These are phyloP conservation scores for Cistogaster globosa DNA, from an alignment of 2,888 invertebrate species.

Conservation along the genomic window DNA sequence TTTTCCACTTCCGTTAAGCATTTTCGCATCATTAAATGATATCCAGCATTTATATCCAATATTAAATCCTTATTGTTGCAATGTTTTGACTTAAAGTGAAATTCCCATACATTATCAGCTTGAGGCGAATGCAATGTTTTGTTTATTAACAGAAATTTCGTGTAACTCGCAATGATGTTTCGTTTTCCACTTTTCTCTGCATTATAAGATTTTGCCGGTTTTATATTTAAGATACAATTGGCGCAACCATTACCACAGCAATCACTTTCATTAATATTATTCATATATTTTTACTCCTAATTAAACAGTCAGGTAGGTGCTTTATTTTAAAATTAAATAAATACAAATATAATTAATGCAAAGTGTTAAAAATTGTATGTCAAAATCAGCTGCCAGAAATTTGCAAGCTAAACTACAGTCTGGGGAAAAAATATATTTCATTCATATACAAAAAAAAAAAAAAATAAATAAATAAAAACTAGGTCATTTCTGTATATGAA, in stretches of 20 bases:
- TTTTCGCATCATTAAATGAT: conserved; percentile 78
- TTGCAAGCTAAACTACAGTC: no score
- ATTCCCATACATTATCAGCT: conserved; percentile 73
- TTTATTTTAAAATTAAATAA: neutral
- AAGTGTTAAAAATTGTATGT: neutral
- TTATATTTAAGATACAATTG: conserved; percentile 80
- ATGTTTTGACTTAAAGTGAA: conserved; percentile 76
- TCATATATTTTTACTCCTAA: conserved; percentile 17
- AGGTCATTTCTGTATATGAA: no score
- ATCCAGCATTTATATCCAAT: conserved; percentile 78
- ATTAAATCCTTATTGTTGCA: conserved; percentile 70
- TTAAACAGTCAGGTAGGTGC: neutral
- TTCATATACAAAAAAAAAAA: no score
- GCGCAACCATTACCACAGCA: conserved; percentile 82
- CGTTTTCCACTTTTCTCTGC: conserved; percentile 70
- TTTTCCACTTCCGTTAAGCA: conserved; percentile 18
- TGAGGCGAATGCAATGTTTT: conserved; percentile 60
- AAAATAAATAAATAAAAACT: no score
- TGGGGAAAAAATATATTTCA: no score
- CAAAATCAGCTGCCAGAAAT: no score
- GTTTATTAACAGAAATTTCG: conserved; percentile 71
- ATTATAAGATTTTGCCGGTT: conserved; percentile 59
- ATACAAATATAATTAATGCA: neutral
- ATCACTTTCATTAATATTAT: conserved; percentile 74
- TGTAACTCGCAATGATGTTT: conserved; percentile 75